Evolutionary conservation across 2,888 invertebrate species (phyloP).

Genomic region (Oscheius myriophilus): DNA sequence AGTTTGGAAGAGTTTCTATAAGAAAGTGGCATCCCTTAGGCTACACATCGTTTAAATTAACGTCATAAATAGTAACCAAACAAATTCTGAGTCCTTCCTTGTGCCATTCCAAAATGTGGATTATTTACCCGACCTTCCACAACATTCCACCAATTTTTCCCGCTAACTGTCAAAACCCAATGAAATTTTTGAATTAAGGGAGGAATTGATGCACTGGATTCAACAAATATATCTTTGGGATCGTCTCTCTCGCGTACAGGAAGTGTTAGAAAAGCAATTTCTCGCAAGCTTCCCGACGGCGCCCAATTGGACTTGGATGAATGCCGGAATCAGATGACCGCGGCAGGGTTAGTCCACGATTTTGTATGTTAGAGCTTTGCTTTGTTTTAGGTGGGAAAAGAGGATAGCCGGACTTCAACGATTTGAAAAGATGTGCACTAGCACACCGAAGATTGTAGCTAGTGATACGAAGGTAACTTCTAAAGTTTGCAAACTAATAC

Average conservation of each 20-base stretch:
- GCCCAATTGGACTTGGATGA: slow-evolving; percentile 54
- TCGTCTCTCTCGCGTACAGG: slow-evolving; percentile 43
- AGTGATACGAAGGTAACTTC: slow-evolving; percentile 40
- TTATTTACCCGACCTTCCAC: no score
- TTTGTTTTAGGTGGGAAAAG: slow-evolving; percentile 44
- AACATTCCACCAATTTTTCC: no score
- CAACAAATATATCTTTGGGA: slow-evolving; percentile 34
- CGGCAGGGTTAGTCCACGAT: slow-evolving; percentile 22
- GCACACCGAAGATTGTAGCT: slow-evolving; percentile 42
- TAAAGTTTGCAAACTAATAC: no score
- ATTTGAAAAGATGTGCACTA: slow-evolving; percentile 47
- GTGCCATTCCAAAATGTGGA: no score
- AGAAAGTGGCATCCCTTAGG: no score
- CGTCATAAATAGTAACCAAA: no score
- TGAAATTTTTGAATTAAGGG: no score
- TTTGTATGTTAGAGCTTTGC: background rate
- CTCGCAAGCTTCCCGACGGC: slow-evolving; percentile 48
- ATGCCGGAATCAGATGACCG: slow-evolving; percentile 44
- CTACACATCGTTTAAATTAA: no score
- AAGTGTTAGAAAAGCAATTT: slow-evolving; percentile 40
- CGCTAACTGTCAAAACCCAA: no score
- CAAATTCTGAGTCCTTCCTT: no score
- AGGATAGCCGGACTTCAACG: slow-evolving; percentile 43
- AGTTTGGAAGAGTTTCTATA: no score
- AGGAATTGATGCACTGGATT: slow-evolving; percentile 44